phyloP scores from a whole-genome alignment of 2,888 invertebrate species.

The Heliconius erato region DNA sequence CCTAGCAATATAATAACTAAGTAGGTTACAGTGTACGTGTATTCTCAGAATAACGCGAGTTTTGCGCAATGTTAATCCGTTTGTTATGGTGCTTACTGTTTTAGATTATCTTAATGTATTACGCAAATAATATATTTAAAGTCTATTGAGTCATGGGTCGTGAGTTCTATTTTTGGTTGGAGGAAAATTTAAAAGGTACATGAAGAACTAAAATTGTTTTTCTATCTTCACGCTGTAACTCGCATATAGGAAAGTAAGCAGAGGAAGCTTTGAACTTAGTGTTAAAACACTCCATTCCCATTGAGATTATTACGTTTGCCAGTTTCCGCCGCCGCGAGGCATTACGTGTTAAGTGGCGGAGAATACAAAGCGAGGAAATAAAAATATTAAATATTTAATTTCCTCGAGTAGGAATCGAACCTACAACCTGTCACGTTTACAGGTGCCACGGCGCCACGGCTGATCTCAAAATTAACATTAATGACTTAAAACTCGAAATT shows the following conservation, averaged over 20 bases:
- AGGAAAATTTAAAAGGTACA: not conserved
- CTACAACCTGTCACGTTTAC: not conserved
- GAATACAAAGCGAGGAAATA: no score
- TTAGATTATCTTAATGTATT: conserved; percentile 28
- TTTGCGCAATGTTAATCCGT: conserved; percentile 26
- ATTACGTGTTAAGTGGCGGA: no score
- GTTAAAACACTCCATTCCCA: no score
- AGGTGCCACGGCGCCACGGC: no score
- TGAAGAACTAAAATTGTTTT: not conserved
- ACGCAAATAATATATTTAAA: not conserved
- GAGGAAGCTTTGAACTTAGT: no score
- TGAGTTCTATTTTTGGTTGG: conserved; percentile 1
- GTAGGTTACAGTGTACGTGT: conserved; percentile 21
- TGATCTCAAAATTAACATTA: no score
- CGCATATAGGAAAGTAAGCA: no score
- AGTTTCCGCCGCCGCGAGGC: no score
- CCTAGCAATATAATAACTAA: conserved; percentile 7
- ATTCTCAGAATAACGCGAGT: conserved; percentile 19
- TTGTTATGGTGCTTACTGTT: conserved; percentile 21
- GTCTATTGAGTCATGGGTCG: conserved; percentile 2
- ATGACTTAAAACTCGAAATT: no score
- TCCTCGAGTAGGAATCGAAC: not conserved
- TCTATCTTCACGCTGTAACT: no score
- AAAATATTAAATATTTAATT: not conserved
- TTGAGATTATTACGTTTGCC: no score